Evolutionary conservation across 2,888 invertebrate species (phyloP).

Genomic region (Thera britannica): DNA sequence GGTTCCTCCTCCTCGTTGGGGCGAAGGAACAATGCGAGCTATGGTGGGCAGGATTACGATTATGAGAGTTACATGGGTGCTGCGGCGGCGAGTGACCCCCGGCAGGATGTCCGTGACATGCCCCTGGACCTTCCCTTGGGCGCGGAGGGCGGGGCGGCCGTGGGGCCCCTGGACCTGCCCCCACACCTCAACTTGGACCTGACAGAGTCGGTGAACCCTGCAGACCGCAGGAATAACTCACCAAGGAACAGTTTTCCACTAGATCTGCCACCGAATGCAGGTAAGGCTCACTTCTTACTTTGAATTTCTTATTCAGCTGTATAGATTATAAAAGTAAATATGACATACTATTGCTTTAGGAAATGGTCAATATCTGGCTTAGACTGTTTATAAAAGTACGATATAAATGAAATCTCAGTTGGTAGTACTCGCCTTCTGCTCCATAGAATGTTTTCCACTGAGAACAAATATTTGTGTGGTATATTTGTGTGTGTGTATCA

Average conservation of each 20-base stretch:
- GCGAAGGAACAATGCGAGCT: constrained; percentile 63
- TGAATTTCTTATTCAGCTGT: background rate
- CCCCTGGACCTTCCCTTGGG: constrained; percentile 72
- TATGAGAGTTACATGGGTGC: constrained; percentile 70
- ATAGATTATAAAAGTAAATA: no score
- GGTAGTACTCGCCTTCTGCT: no score
- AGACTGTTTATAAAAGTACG: no score
- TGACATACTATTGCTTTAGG: no score
- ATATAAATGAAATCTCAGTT: no score
- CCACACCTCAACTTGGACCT: constrained; percentile 75
- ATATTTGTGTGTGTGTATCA: no score
- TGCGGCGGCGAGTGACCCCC: constrained; percentile 60
- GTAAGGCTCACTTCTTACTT: constrained; percentile 51
- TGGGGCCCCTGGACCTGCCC: constrained; percentile 67
- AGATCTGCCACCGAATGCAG: constrained; percentile 78
- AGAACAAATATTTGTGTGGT: no score
- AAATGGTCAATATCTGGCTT: no score
- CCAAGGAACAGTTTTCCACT: constrained; percentile 75
- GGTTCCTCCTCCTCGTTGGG: constrained; percentile 71
- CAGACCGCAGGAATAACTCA: constrained; percentile 74
- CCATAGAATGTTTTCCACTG: no score
- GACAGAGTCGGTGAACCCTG: constrained; percentile 78
- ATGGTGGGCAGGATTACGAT: constrained; percentile 66
- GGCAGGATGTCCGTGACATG: constrained; percentile 59
- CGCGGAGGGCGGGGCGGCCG: constrained; percentile 68